Percentiles rank a stretch among this genome's conserved stretches.
phyloP scores from a whole-genome alignment of 2,797 vertebrate genomes.

The Podarcis lilfordi region DNA sequence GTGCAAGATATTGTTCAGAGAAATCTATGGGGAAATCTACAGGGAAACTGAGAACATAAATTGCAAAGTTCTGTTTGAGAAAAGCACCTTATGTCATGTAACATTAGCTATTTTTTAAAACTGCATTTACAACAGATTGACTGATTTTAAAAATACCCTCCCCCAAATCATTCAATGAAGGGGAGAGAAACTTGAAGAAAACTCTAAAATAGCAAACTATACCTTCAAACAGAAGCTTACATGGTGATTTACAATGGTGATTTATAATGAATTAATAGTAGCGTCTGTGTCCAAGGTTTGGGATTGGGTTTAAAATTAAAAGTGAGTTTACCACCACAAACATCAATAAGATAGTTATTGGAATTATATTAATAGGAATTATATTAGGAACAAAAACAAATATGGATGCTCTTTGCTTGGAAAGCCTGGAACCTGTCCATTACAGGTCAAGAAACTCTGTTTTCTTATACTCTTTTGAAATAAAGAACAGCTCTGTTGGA shows the following conservation, averaged over 20 bases:
- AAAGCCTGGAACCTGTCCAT: neutral
- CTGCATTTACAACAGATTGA: neutral
- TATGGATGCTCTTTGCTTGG: neutral
- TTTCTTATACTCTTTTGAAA: neutral
- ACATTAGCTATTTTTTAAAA: neutral
- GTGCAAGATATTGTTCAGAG: neutral
- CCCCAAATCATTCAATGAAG: neutral
- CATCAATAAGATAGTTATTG: neutral
- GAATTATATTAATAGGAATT: neutral
- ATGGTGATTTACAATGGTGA: neutral
- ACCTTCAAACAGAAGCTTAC: neutral
- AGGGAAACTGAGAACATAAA: neutral
- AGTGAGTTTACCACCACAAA: neutral
- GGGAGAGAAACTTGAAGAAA: neutral
- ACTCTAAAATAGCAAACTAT: neutral
- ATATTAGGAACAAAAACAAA: neutral
- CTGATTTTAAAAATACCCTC: neutral
- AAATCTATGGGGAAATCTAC: neutral
- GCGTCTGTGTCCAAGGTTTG: neutral
- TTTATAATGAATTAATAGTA: neutral
- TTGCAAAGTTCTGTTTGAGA: too few relatives aligned
- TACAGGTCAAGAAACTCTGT: neutral
- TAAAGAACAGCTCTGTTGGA: neutral
- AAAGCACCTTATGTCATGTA: too few relatives aligned
- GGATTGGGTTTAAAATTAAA: neutral